phyloP scores from a whole-genome alignment of 2,797 vertebrate genomes.

The Sphaeramia orbicularis region DNA sequence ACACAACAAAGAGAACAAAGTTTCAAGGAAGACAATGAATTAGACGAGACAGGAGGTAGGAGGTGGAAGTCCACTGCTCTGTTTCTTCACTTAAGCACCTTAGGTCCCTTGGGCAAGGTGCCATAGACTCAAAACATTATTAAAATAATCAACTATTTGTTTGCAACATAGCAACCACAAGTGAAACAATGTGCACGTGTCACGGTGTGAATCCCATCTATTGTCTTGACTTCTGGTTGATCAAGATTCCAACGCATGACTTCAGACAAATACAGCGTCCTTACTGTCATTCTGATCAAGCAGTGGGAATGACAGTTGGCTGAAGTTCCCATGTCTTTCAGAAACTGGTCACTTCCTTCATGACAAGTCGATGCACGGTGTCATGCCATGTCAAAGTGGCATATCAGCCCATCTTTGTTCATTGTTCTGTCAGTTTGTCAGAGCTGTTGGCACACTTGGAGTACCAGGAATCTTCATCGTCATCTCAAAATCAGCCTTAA shows the following conservation, averaged over 20 bases:
- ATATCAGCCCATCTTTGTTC: not conserved
- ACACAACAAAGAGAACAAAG: conserved; percentile 31
- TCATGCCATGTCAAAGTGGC: not conserved
- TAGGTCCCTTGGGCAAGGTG: no score
- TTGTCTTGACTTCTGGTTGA: conserved; percentile 66
- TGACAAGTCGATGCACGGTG: not conserved
- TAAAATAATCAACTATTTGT: conserved; percentile 58
- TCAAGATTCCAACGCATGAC: conserved; percentile 64
- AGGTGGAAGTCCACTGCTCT: conserved; percentile 33
- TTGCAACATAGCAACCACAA: conserved; percentile 55
- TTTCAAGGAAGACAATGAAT: not conserved
- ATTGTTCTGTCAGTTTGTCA: conserved; percentile 11
- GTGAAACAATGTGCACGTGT: conserved; percentile 21
- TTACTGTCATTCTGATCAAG: not conserved
- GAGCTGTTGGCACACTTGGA: not conserved
- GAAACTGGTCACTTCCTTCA: conserved; percentile 2
- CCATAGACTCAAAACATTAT: conserved; percentile 40
- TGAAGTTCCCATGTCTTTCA: conserved; percentile 46
- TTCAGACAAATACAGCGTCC: not conserved
- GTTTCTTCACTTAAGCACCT: conserved; percentile 7
- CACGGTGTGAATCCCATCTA: conserved; percentile 31
- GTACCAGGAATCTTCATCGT: not conserved
- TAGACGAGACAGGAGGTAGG: conserved; percentile 9
- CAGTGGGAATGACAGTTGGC: conserved; percentile 33
- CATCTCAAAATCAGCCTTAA: not conserved